A percentile compares a stretch with the other conserved stretches of the same genome.
Evolutionary conservation across 2,888 invertebrate genomes (phyloP).

Genomic region (Sturmia bella): DNA sequence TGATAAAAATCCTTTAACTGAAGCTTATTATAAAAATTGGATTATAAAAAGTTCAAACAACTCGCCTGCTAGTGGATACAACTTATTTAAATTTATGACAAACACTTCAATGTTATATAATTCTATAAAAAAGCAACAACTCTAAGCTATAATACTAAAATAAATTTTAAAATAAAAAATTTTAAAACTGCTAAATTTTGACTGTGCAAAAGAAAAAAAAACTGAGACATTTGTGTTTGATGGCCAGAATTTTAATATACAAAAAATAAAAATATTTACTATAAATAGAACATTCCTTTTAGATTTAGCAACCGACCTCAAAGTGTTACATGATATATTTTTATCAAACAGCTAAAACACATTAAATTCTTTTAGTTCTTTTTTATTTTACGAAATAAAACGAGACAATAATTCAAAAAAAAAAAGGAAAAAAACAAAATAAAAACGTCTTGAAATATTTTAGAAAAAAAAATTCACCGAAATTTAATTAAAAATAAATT

Average conservation of each 20-base stretch:
- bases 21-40: slow-evolving; percentile 29
- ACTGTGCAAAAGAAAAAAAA: slow-evolving; percentile 24
- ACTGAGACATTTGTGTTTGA: slow-evolving; percentile 19
- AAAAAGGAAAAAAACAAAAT: slow-evolving; percentile 62
- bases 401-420: slow-evolving; percentile 61
- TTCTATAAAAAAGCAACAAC: slow-evolving; percentile 27
- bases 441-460: slow-evolving; percentile 56
- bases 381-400: slow-evolving; percentile 46
- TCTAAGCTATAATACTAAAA: slow-evolving; percentile 25
- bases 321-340: slow-evolving; percentile 76
- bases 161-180: not conserved
- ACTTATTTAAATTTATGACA: slow-evolving; percentile 27
- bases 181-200: not conserved
- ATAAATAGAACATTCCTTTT: slow-evolving; percentile 72
- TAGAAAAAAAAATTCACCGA: slow-evolving; percentile 42
- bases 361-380: slow-evolving; percentile 32
- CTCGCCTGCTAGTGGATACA: slow-evolving; percentile 3
- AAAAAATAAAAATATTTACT: slow-evolving; percentile 56
- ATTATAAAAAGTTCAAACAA: slow-evolving; percentile 9
- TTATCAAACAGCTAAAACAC: slow-evolving; percentile 49
- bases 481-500: slow-evolving; percentile 66
- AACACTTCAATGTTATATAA: slow-evolving; percentile 58
- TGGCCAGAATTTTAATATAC: slow-evolving; percentile 4
- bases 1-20: slow-evolving; percentile 58
- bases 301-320: slow-evolving; percentile 73